A percentile compares a stretch with the other conserved stretches of the same genome.
These are phyloP conservation scores for Typhlichthys subterraneus DNA, from an alignment of 2,797 vertebrate species.

Conservation along the genomic window DNA sequence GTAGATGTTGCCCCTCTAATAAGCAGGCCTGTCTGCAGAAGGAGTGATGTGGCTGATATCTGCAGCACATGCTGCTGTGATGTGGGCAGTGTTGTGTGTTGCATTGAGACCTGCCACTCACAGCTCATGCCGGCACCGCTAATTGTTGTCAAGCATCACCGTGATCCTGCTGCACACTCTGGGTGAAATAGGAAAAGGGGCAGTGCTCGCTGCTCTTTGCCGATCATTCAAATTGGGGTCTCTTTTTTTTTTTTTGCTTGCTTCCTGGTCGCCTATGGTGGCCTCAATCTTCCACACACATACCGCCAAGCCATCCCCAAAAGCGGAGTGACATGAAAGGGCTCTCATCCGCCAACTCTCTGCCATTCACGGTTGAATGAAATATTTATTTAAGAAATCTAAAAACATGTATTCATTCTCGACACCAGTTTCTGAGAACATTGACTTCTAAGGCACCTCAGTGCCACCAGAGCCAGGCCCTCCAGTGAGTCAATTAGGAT, in stretches of 20 bases:
- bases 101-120: slow-evolving; percentile 58
- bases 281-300: slow-evolving; percentile 64
- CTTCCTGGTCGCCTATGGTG: slow-evolving; percentile 65
- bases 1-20: slow-evolving; percentile 12
- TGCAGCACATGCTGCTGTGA: slow-evolving; percentile 48
- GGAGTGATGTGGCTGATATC: slow-evolving; percentile 50
- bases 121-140: slow-evolving; percentile 59
- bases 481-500: slow-evolving; percentile 82
- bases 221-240: slow-evolving; percentile 56
- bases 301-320: slow-evolving; percentile 54
- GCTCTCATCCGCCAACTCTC: slow-evolving; percentile 58
- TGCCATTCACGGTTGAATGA: slow-evolving; percentile 79
- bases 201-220: slow-evolving; percentile 41
- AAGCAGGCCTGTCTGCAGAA: slow-evolving; percentile 32
- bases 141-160: slow-evolving; percentile 78
- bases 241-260: slow-evolving; percentile 48
- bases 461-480: slow-evolving; percentile 64
- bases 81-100: slow-evolving; percentile 49
- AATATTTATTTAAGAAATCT: slow-evolving; percentile 84
- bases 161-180: slow-evolving; percentile 54
- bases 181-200: slow-evolving; percentile 43
- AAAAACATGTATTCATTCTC: slow-evolving; percentile 84
- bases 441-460: slow-evolving; percentile 78
- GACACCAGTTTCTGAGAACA: slow-evolving; percentile 75
- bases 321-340: slow-evolving; percentile 75